These are phyloP conservation scores for Synanthedon andrenaeformis DNA, from an alignment of 2,888 invertebrate species.

Conservation along the genomic window DNA sequence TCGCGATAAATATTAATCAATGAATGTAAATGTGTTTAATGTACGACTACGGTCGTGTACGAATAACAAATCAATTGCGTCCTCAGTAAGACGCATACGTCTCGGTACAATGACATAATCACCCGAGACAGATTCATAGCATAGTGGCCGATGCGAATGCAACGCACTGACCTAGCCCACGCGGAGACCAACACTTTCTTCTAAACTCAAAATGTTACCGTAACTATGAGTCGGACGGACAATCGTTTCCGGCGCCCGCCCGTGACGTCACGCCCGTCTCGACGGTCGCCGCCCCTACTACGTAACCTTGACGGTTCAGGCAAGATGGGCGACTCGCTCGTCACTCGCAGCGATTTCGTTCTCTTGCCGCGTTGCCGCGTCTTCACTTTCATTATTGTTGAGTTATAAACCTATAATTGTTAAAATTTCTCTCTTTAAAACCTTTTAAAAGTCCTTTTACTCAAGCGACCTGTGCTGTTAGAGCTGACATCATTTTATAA, in stretches of 20 bases:
- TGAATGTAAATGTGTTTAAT: not conserved
- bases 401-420: too few relatives aligned
- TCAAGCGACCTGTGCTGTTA: too few relatives aligned
- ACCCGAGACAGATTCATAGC: not conserved
- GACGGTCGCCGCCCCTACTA: conserved; percentile 59
- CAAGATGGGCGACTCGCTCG: conserved; percentile 15
- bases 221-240: conserved; percentile 64
- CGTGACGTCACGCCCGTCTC: conserved; percentile 63
- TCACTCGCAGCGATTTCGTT: conserved; percentile 2
- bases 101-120: not conserved
- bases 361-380: conserved; percentile 11
- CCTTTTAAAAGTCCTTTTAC: too few relatives aligned
- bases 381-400: conserved; percentile 45
- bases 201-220: conserved; percentile 68
- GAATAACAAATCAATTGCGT: not conserved
- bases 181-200: conserved; percentile 55
- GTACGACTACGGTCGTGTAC: not conserved
- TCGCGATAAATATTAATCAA: not conserved
- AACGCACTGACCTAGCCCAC: conserved; percentile 53
- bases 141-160: conserved; percentile 8
- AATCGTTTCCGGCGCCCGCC: conserved; percentile 63
- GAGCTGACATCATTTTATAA: too few relatives aligned
- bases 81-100: not conserved
- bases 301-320: conserved; percentile 44
- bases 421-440: too few relatives aligned